phyloP scores from a whole-genome alignment of 2,888 invertebrate genomes.

The Dryadula phaetusa region DNA sequence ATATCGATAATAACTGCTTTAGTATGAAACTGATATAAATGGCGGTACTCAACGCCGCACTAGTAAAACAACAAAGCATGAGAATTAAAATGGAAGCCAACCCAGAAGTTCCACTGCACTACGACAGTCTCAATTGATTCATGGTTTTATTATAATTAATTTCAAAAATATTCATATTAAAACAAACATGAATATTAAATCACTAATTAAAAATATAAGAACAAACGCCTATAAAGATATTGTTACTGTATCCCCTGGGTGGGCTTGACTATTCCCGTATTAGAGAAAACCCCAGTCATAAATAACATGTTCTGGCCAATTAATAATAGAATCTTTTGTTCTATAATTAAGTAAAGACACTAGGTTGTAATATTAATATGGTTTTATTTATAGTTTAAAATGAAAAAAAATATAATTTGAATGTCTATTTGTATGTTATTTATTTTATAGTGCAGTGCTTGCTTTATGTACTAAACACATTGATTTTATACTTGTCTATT shows the following conservation, averaged over 20 bases:
- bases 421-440: background rate
- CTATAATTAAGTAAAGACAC: conserved; percentile 58
- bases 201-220: conserved; percentile 34
- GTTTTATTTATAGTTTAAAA: background rate
- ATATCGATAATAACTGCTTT: too few relatives aligned
- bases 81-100: too few relatives aligned
- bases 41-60: too few relatives aligned
- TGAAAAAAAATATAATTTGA: background rate
- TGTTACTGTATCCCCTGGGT: conserved; percentile 69
- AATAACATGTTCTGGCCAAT: conserved; percentile 80
- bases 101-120: too few relatives aligned
- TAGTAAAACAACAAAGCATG: too few relatives aligned
- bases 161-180: background rate
- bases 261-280: conserved; percentile 73
- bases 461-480: background rate
- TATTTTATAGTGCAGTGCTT: background rate
- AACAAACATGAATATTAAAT: conserved; percentile 23
- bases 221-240: conserved; percentile 37
- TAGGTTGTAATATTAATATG: conserved; percentile 10
- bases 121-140: too few relatives aligned
- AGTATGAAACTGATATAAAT: too few relatives aligned
- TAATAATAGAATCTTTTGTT: conserved; percentile 74
- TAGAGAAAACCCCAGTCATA: conserved; percentile 73
- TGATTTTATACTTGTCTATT: too few relatives aligned
- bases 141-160: too few relatives aligned